Percentiles rank a stretch among this genome's conserved stretches.
phyloP scores from a whole-genome alignment of 1,140 invertebrate species.

The Sarcophaga peregrina region DNA sequence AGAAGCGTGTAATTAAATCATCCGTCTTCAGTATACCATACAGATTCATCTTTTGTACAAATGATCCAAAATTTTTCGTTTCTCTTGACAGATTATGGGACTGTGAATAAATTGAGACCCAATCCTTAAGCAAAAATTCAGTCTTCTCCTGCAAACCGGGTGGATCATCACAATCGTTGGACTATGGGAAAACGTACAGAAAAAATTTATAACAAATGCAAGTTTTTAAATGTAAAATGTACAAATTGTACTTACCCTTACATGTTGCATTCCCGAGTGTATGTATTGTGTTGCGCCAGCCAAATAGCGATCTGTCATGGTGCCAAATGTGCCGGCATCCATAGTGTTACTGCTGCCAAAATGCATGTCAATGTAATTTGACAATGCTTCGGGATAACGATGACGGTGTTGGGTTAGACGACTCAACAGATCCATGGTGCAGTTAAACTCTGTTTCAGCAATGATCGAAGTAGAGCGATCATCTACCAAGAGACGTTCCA shows the following conservation, averaged over 20 bases:
- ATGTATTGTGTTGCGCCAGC: constrained; percentile 88
- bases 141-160: constrained; percentile 95
- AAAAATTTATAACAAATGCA: constrained; percentile 36
- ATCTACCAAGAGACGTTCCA: constrained; percentile 89
- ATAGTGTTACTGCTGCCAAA: constrained; percentile 75
- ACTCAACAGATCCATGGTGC: constrained; percentile 85
- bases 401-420: constrained; percentile 80
- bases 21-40: constrained; percentile 98
- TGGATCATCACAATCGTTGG: constrained; percentile 92
- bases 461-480: constrained; percentile 82
- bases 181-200: constrained; percentile 53
- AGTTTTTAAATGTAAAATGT: not conserved
- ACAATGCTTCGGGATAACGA: constrained; percentile 82
- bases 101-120: constrained; percentile 88
- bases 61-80: constrained; percentile 93
- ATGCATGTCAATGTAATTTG: constrained; percentile 80
- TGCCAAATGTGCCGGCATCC: constrained; percentile 68
- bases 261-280: constrained; percentile 89
- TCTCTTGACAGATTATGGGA: constrained; percentile 79
- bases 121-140: constrained; percentile 92
- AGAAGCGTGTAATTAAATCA: constrained; percentile 96
- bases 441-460: constrained; percentile 85
- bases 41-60: constrained; percentile 96
- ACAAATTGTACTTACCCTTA: constrained; percentile 70
- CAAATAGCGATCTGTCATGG: constrained; percentile 74